Base-by-base conservation (phyloP, 2,888 invertebrate genomes). In the Eupsilia transversa region DNA sequence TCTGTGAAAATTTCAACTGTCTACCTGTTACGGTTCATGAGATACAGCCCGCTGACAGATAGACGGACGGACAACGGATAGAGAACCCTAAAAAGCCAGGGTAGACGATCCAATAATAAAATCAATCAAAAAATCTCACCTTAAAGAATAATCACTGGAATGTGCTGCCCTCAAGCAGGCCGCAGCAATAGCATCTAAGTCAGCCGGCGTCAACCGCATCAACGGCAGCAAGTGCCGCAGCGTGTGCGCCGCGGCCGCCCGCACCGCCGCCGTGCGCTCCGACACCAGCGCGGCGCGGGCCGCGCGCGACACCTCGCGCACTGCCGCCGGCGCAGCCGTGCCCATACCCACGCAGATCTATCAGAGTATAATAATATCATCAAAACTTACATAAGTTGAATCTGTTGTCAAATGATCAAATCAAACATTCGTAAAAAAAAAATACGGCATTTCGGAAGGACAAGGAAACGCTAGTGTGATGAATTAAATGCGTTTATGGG, bases 331-430 rank as follows among this genome's bases (percentile, higher is more conserved):
- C 33, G 99, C 99, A 10, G 99, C 99, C 43, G 98, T 98, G 65
- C 99, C 99, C 98, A 99, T 99, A 38, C 99, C 99, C 74, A 98
- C 97, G 91, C 98, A 98, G 72, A 98, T 98, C 98, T 98, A 84
- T 27, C 14, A 23, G 0, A 80, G 33, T 72, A 84, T n/a, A 30
- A 33, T n/a, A 33, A 23, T n/a, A 30, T 63, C 7, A 63, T 27
- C 35, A n/a, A 57, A 57, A 23, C 33, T 59, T 7, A 33, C 7
- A 59, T 3, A 33, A 35, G 59, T 59, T 14, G 23, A 35, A 14
- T 1, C n/a, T 67, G 20, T 6, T 41, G 38, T 41, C 61, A 23
- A 59, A 59, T 23, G 0, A 59, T 23, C 23, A 33, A 59, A 33
- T 59, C 12, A 12, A 12, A 27, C 0, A 23, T 9, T 23, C 23